Conservation (phyloP, 2,797 vertebrate genomes). For the Gymnothorax javanicus region DNA sequence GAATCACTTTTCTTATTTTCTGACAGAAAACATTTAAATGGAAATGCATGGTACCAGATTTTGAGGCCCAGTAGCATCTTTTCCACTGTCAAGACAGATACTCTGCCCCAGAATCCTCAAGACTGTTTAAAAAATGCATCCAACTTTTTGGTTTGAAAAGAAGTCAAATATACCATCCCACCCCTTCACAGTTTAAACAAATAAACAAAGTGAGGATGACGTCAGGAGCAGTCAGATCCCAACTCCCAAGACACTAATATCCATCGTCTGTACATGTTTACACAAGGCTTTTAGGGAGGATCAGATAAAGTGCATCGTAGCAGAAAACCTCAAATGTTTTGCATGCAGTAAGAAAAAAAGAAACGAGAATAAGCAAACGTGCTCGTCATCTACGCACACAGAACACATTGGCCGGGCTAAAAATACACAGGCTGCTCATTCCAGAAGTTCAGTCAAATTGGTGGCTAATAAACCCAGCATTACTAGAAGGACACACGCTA, state of each 20-base stretch:
- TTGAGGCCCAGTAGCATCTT: slow-evolving; percentile 37
- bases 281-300: background rate
- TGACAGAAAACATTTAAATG: slow-evolving; percentile 45
- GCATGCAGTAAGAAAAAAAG: slow-evolving; percentile 3
- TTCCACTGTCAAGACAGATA: slow-evolving; percentile 26
- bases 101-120: slow-evolving; percentile 55
- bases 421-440: background rate
- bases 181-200: background rate
- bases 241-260: background rate
- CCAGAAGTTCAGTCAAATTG: background rate
- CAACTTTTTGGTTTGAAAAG: slow-evolving; percentile 1
- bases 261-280: background rate
- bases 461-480: background rate
- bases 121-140: slow-evolving; percentile 48
- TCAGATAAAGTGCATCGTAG: slow-evolving; percentile 19
- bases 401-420: background rate
- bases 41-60: slow-evolving; percentile 59
- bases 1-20: slow-evolving; percentile 56
- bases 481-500: background rate
- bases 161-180: background rate
- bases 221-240: background rate
- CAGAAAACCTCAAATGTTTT: background rate
- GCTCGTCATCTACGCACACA: background rate
- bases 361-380: background rate
- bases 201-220: background rate